Evolutionary conservation across 2,888 invertebrate genomes (phyloP).

Genomic region (Scaptomyza flava): DNA sequence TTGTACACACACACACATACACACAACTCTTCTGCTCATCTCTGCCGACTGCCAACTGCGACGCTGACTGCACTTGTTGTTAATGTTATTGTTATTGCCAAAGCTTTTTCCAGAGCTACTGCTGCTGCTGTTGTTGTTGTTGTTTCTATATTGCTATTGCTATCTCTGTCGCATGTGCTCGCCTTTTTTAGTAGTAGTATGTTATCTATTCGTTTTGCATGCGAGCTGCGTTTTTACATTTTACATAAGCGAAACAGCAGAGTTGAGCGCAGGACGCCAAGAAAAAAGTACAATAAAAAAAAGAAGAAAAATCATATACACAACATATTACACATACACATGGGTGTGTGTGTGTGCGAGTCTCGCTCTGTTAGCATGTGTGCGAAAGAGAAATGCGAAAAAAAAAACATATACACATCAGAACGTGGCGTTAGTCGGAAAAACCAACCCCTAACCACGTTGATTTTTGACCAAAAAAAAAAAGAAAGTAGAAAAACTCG

Average conservation of each 20-base stretch:
- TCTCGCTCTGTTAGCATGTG: slow-evolving; percentile 66
- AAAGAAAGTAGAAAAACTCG: slow-evolving; percentile 47
- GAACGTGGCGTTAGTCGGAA: slow-evolving; percentile 64
- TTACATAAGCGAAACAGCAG: slow-evolving; percentile 46
- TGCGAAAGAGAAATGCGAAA: slow-evolving; percentile 66
- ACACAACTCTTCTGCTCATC: slow-evolving; percentile 74
- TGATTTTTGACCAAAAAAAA: slow-evolving; percentile 51
- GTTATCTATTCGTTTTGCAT: slow-evolving; percentile 79
- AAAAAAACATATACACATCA: slow-evolving; percentile 54
- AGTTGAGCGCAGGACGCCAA: slow-evolving; percentile 48
- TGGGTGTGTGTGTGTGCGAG: slow-evolving; percentile 34
- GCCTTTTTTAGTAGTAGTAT: slow-evolving; percentile 66
- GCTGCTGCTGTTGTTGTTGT: slow-evolving; percentile 54
- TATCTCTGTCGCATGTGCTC: slow-evolving; percentile 69
- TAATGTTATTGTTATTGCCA: slow-evolving; percentile 47
- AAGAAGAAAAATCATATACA: slow-evolving; percentile 70
- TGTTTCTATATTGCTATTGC: slow-evolving; percentile 25
- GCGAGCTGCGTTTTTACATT: slow-evolving; percentile 57
- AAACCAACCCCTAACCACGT: slow-evolving; percentile 75
- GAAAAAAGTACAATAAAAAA: slow-evolving; percentile 26
- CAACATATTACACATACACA: slow-evolving; percentile 70
- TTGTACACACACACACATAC: slow-evolving; percentile 26
- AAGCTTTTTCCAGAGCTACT: slow-evolving; percentile 55
- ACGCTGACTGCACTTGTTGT: slow-evolving; percentile 44
- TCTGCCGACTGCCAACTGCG: slow-evolving; percentile 23